Evolutionary conservation across 2,888 invertebrate genomes (phyloP), one percentile per base, ranked within the genome.

Genomic region (Drosophila helvetica): DNA sequence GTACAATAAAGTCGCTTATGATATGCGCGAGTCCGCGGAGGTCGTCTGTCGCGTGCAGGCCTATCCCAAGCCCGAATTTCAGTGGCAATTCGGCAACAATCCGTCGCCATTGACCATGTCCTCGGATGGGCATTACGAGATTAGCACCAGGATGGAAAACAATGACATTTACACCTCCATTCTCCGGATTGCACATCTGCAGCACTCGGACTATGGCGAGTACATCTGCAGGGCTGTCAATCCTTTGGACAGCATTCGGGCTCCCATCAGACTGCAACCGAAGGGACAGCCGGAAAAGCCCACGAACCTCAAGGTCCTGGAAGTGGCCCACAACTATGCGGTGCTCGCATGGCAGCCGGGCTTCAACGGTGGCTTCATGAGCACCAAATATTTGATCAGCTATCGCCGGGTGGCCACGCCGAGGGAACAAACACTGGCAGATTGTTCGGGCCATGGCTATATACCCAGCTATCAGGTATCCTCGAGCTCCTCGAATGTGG

Each of bases 61-160:
- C 0, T 98, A 97, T 92, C 98, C 98, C 0, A 96, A 96, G 88
- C 98, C 98, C 0, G 97, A 97, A 90, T 97, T 98, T 91, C 97
- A 97, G 87, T 98, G 98, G 98, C 96, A 94, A 88, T 97, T 95
- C 89, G 95, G 95, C 33, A 94, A 94, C 12, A 96, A 96, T 91
- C 93, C 94, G 0, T 94, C 96, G 0, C 95, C 96, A 0, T 91
- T 97, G 42, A 95, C 95, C 74, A 95, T 96, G 91, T 96, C 96
- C 0, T 96, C 96, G 2, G 96, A 96, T 86, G 96, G 96, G 0
- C 96, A 97, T 88, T 97, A 97, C 90, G 96, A 96, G 89, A 96
- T 97, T 47, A 96, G 95, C 80, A 95, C 96, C 0, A 95, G 95
- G 17, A 94, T 94, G 55, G 96, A 97, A 79, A 95, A 95, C 75